Conservation (phyloP, 2,888 invertebrate species). For the Cephus pulcher region DNA sequence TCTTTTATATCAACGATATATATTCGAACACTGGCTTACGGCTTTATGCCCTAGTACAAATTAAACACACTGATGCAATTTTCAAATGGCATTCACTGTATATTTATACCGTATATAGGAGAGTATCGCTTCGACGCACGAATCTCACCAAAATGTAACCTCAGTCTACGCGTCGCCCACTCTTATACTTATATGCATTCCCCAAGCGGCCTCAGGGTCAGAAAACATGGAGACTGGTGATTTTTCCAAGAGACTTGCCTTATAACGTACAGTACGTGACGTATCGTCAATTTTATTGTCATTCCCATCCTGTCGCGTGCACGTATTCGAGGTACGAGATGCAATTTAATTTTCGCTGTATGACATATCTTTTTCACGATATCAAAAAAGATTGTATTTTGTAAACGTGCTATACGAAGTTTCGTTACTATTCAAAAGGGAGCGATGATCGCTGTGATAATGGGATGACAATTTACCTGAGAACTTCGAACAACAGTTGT, state of each 20-base stretch:
- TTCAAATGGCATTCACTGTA: neutral
- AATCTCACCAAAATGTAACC: conserved; percentile 17
- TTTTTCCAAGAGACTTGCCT: neutral
- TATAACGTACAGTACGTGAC: conserved; percentile 10
- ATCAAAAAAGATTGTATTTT: neutral
- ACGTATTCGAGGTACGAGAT: neutral
- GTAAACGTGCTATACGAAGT: neutral
- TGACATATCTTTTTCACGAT: neutral
- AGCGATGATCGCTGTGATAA: neutral
- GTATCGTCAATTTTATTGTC: conserved; percentile 25
- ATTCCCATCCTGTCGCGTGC: conserved; percentile 2
- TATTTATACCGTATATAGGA: neutral
- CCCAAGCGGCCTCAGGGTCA: conserved; percentile 5
- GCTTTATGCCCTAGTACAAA: no score
- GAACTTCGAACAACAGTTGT: neutral
- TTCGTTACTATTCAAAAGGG: neutral
- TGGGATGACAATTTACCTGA: neutral
- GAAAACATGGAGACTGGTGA: neutral
- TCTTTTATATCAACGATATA: neutral
- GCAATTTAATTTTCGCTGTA: neutral
- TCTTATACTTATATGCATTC: conserved; percentile 16
- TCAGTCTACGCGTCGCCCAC: conserved; percentile 8
- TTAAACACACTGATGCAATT: neutral
- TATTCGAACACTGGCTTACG: no score
- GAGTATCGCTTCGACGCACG: neutral